Percentiles rank a stretch among this genome's conserved stretches.
These are phyloP conservation scores for Dendroctonus ponderosae DNA, from an alignment of 1,140 invertebrate species.

Conservation along the genomic window DNA sequence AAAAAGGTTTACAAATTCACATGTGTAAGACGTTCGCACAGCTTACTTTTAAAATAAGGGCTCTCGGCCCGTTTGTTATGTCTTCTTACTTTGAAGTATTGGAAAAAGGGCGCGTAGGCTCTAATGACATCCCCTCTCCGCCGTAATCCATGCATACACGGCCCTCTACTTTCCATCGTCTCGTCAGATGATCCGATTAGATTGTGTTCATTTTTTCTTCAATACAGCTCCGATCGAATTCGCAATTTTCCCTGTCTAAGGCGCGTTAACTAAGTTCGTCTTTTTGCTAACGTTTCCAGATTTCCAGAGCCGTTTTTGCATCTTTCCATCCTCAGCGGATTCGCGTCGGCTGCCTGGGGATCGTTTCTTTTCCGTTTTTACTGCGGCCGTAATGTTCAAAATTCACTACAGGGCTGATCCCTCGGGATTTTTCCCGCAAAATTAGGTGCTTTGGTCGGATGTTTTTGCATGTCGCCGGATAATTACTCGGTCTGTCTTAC, in stretches of 20 bases:
- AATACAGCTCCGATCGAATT: no score
- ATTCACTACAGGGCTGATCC: slow-evolving; percentile 9
- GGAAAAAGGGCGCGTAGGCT: not conserved
- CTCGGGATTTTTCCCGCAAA: slow-evolving; percentile 10
- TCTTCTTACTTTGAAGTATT: slow-evolving; percentile 7
- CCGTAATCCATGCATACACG: slow-evolving; percentile 9
- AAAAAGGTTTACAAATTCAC: not conserved
- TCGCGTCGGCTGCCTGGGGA: slow-evolving; percentile 8
- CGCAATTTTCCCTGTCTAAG: no score
- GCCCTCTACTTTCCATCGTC: not conserved
- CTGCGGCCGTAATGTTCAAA: slow-evolving; percentile 9
- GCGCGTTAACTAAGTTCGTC: not conserved
- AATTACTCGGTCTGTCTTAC: not conserved
- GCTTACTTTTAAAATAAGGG: not conserved
- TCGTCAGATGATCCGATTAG: not conserved
- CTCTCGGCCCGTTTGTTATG: slow-evolving; percentile 1
- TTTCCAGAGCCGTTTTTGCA: slow-evolving; percentile 6
- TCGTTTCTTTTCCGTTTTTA: slow-evolving; percentile 13
- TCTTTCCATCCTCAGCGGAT: slow-evolving; percentile 5
- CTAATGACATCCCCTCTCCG: slow-evolving; percentile 5
- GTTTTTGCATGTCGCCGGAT: not conserved
- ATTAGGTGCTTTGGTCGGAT: slow-evolving; percentile 5
- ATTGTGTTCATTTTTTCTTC: not conserved
- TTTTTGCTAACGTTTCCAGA: not conserved
- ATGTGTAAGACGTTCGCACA: slow-evolving; percentile 1